These are phyloP conservation scores for Salmo trutta DNA, from an alignment of 2,797 vertebrate species.

Conservation along the genomic window DNA sequence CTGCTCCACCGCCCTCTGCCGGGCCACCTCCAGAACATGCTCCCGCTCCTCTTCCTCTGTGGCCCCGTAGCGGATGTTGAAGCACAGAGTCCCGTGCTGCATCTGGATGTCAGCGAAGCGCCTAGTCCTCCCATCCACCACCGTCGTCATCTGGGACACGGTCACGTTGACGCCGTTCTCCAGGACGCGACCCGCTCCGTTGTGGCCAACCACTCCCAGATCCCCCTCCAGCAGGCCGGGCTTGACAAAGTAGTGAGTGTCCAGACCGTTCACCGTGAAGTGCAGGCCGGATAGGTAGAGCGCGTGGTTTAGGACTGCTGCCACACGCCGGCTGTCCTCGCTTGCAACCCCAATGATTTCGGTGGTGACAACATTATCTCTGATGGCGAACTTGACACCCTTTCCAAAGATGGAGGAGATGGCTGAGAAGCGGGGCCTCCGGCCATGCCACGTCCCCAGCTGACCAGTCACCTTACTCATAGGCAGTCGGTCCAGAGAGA, in stretches of 20 bases:
- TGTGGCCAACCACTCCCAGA: conserved; percentile 78
- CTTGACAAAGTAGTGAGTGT: conserved; percentile 87
- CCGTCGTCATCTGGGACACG: conserved; percentile 84
- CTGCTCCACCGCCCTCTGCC: conserved; percentile 79
- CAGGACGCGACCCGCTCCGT: conserved; percentile 80
- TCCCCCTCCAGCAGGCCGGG: conserved; percentile 83
- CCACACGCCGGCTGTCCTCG: conserved; percentile 85
- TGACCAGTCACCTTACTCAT: conserved; percentile 73
- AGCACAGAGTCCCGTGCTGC: conserved; percentile 81
- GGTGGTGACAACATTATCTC: conserved; percentile 77
- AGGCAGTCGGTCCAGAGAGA: conserved; percentile 56
- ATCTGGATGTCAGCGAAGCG: conserved; percentile 87
- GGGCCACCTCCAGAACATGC: conserved; percentile 81
- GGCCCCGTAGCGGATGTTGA: conserved; percentile 84
- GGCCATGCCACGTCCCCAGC: conserved; percentile 34
- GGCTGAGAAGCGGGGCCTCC: conserved; percentile 76
- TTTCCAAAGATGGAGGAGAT: conserved; percentile 84
- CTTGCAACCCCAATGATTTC: conserved; percentile 85
- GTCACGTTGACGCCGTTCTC: conserved; percentile 86
- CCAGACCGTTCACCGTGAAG: conserved; percentile 82
- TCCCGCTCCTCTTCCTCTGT: conserved; percentile 82
- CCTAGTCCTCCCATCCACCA: conserved; percentile 81
- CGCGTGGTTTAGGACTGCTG: conserved; percentile 82
- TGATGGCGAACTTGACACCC: conserved; percentile 83
- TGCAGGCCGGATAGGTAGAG: conserved; percentile 82